A percentile compares a stretch with the other conserved stretches of the same genome.
phyloP scores from a whole-genome alignment of 2,888 invertebrate species.

The Pimpla rufipes region DNA sequence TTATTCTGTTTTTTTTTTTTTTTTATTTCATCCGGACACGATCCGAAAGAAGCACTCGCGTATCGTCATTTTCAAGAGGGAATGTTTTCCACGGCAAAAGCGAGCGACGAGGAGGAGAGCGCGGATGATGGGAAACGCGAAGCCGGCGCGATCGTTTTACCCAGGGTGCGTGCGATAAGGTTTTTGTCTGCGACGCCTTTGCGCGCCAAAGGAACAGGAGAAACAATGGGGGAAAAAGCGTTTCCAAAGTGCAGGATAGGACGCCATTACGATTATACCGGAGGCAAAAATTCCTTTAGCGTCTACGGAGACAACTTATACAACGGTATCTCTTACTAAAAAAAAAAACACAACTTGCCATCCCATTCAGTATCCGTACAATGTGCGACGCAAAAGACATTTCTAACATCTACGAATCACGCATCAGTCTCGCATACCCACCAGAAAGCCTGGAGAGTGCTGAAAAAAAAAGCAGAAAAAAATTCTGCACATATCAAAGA shows the following conservation, averaged over 20 bases:
- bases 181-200: conserved; percentile 34
- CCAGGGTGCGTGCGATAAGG: background rate
- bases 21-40: too few species aligned
- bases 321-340: conserved; percentile 7
- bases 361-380: background rate
- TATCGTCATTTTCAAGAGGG: background rate
- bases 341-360: background rate
- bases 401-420: conserved; percentile 5
- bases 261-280: conserved; percentile 35
- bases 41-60: background rate
- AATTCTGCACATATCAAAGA: background rate
- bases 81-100: conserved; percentile 18
- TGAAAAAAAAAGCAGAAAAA: background rate
- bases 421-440: background rate
- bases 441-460: background rate
- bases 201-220: background rate
- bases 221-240: conserved; percentile 6
- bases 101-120: background rate
- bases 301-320: conserved; percentile 22
- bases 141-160: conserved; percentile 20
- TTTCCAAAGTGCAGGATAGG: conserved; percentile 5
- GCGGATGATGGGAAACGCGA: background rate
- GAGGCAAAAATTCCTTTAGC: background rate
- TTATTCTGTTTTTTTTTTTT: too few species aligned
- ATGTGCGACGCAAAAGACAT: conserved; percentile 4